Evolutionary conservation across 2,888 invertebrate species (phyloP), one percentile per base, ranked within the genome.

Genomic region (Doris montereyensis): DNA sequence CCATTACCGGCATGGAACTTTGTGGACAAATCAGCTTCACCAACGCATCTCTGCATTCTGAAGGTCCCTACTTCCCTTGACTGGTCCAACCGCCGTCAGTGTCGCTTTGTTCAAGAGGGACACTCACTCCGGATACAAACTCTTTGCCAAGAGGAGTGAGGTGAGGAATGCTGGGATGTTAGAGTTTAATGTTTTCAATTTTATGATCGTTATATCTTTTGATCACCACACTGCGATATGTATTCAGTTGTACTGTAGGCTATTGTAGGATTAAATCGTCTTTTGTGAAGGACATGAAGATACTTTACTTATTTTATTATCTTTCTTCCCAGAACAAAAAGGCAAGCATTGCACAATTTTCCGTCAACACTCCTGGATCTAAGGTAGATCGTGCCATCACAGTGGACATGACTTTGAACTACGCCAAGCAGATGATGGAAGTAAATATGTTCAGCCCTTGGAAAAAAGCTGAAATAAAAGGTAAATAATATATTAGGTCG

Each of bases 291-390:
- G n/a, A n/a, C n/a, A n/a, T n/a, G n/a, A n/a, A n/a, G n/a, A n/a
- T n/a, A n/a, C n/a, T n/a, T n/a, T n/a, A n/a, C n/a, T n/a, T n/a
- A n/a, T n/a, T n/a, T n/a, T n/a, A n/a, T n/a, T n/a, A n/a, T n/a
- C n/a, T n/a, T n/a, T 17, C 13, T 41, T 26, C 72, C 10, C 83
- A 88, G 87, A 85, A 83, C 62, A 82, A 81, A 26, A 70, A 83
- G 8, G 82, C 84, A 77, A 84, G 85, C 34, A 70, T 84, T 57
- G 83, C 85, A 76, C 82, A 84, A 62, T 79, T 88, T 35, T 78
- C 94, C 0, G 96, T 97, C 85, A 95, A 96, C 86, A 97, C 97
- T 0, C 97, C 97, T 0, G 95, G 95, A 60, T 96, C 97, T 4
- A 93, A 93, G 83, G 93, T 95, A 34, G 93, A 94, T 82, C 94